These are phyloP conservation scores for Liasis olivaceus DNA, from an alignment of 2,797 vertebrate genomes.

Conservation along the genomic window DNA sequence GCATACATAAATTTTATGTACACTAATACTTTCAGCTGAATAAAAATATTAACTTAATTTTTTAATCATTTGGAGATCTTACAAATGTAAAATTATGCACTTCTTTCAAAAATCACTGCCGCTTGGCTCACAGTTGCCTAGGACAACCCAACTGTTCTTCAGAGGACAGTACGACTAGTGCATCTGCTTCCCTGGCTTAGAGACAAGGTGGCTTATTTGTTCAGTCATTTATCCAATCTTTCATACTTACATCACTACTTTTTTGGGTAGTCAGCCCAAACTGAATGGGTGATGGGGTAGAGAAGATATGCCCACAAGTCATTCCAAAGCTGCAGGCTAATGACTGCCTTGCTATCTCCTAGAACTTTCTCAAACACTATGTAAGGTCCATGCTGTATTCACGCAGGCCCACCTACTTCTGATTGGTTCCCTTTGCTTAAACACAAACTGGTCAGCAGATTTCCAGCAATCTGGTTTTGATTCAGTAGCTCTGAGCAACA, in stretches of 20 bases:
- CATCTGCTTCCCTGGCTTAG: background rate
- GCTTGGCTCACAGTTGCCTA: background rate
- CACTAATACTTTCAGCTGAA: background rate
- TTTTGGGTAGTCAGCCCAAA: background rate
- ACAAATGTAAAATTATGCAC: background rate
- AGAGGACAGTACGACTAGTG: background rate
- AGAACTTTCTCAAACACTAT: background rate
- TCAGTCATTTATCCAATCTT: background rate
- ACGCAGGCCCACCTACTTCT: background rate
- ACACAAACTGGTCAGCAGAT: background rate
- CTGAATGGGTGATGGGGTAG: background rate
- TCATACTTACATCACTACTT: background rate
- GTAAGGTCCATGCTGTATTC: background rate
- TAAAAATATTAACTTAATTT: background rate
- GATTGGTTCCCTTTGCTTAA: background rate
- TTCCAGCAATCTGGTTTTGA: background rate
- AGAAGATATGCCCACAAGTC: background rate
- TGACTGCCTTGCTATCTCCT: background rate
- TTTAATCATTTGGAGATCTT: background rate
- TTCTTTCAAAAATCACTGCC: background rate
- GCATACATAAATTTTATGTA: background rate
- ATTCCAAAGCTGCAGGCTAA: background rate
- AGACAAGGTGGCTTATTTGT: background rate
- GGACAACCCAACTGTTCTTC: background rate
- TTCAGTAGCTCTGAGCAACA: background rate